Percentiles rank a stretch among this genome's conserved stretches.
Evolutionary conservation across 2,797 vertebrate species (phyloP).

Genomic region (Forpus xanthops): DNA sequence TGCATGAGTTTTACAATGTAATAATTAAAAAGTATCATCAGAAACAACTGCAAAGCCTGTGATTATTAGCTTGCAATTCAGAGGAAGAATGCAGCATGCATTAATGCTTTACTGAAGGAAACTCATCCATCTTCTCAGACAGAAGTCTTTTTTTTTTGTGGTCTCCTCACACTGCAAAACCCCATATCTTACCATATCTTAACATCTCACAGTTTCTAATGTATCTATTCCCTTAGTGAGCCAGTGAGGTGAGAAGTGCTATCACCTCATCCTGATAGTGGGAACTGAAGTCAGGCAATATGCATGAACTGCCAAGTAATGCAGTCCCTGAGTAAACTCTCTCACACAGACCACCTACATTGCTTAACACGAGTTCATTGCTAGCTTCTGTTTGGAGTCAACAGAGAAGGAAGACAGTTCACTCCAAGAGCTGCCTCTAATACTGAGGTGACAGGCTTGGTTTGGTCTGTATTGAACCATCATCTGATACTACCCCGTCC

Average conservation of each 20-base stretch:
- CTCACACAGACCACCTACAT: not conserved
- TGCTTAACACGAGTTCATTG: not conserved
- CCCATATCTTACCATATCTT: not conserved
- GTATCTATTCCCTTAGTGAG: not conserved
- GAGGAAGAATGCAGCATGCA: not conserved
- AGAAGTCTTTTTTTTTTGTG: not conserved
- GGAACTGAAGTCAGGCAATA: not conserved
- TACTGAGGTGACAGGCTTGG: not conserved
- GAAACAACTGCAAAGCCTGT: conserved; percentile 18
- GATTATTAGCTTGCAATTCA: not conserved
- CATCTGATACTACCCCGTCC: not conserved
- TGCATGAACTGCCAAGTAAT: not conserved
- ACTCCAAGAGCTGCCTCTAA: fast-evolving
- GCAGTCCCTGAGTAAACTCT: not conserved
- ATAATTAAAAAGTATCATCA: conserved; percentile 17
- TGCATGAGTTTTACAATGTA: not conserved
- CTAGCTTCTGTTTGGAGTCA: not conserved
- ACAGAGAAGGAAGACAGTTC: not conserved
- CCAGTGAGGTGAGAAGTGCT: conserved; percentile 10
- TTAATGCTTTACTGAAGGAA: not conserved
- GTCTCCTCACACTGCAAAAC: not conserved
- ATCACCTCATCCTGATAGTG: not conserved
- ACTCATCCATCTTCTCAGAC: not conserved
- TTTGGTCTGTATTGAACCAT: not conserved
- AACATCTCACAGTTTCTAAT: conserved; percentile 2